phyloP scores from a whole-genome alignment of 92 coral and sea anemone species.

The Palythoa caribaeorum region DNA sequence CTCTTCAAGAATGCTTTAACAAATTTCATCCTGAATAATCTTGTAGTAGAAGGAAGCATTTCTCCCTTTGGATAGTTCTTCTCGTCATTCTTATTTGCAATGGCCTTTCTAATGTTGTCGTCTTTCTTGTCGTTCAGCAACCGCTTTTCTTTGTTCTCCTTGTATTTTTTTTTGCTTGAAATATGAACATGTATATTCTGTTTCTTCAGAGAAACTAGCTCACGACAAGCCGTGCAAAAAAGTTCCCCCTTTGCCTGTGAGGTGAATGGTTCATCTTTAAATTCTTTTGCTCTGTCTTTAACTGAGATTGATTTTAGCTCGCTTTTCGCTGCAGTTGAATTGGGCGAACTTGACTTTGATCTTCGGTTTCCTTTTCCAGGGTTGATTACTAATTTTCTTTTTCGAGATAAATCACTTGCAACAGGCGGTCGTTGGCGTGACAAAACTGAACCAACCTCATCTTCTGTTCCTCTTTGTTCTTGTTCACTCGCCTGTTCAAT shows the following conservation, averaged over 20 bases:
- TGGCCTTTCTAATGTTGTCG: conserved; percentile 41
- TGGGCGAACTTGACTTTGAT: conserved; percentile 30
- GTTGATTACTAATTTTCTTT: conserved; percentile 20
- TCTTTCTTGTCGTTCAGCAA: conserved; percentile 30
- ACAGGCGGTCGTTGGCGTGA: too few species aligned
- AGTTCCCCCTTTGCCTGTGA: conserved; percentile 27
- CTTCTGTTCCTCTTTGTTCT: too few species aligned
- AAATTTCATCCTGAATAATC: conserved; percentile 42
- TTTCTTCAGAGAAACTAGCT: conserved; percentile 24
- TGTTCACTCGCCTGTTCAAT: too few species aligned
- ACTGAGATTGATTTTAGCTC: conserved; percentile 19
- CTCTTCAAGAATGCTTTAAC: conserved; percentile 54
- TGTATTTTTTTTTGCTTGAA: conserved; percentile 24
- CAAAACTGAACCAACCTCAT: too few species aligned
- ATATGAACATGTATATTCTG: conserved; percentile 22
- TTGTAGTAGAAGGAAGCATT: conserved; percentile 40
- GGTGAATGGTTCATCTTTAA: conserved; percentile 25
- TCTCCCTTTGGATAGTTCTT: conserved; percentile 41
- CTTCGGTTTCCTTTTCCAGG: conserved; percentile 40
- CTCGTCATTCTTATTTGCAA: conserved; percentile 10
- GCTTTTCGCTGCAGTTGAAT: conserved; percentile 29
- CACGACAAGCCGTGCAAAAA: conserved; percentile 29
- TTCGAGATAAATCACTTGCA: not conserved
- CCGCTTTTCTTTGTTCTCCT: conserved; percentile 39
- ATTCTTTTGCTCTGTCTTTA: conserved; percentile 21